phyloP scores from a whole-genome alignment of 1,140 invertebrate species.

The Lutraria rhynchaena region DNA sequence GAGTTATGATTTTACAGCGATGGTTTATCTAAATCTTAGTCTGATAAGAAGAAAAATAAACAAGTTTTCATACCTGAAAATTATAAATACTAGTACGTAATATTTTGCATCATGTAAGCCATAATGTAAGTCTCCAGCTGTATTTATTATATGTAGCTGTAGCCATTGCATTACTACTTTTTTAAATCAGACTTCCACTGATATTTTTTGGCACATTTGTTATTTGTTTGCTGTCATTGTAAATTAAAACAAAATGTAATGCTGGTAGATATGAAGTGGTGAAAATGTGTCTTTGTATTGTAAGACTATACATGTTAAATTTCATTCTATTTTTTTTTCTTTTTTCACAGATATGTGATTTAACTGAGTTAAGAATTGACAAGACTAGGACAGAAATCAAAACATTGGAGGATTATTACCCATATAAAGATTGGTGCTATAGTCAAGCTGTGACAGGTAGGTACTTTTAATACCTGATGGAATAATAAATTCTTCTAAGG shows the following conservation, averaged over 20 bases:
- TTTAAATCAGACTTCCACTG: no score
- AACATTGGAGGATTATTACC: conserved; percentile 7
- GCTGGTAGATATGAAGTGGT: no score
- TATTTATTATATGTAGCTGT: neutral
- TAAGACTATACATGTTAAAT: no score
- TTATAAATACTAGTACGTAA: neutral
- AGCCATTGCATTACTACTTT: neutral
- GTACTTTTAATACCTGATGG: no score
- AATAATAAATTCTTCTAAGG: no score
- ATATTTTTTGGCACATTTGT: no score
- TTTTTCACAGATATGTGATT: neutral
- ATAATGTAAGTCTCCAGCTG: neutral
- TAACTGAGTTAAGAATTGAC: neutral
- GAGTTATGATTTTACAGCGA: neutral
- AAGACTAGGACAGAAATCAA: neutral
- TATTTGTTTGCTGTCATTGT: no score
- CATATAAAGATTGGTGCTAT: conserved; percentile 20
- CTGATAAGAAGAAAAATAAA: neutral
- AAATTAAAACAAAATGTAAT: no score
- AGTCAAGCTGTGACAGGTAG: conserved; percentile 10
- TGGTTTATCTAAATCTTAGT: neutral
- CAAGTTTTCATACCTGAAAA: neutral
- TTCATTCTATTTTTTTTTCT: neutral
- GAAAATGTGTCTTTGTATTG: no score
- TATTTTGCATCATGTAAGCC: neutral